These are phyloP conservation scores for Thereva unica DNA, from an alignment of 2,888 invertebrate genomes.

Conservation along the genomic window DNA sequence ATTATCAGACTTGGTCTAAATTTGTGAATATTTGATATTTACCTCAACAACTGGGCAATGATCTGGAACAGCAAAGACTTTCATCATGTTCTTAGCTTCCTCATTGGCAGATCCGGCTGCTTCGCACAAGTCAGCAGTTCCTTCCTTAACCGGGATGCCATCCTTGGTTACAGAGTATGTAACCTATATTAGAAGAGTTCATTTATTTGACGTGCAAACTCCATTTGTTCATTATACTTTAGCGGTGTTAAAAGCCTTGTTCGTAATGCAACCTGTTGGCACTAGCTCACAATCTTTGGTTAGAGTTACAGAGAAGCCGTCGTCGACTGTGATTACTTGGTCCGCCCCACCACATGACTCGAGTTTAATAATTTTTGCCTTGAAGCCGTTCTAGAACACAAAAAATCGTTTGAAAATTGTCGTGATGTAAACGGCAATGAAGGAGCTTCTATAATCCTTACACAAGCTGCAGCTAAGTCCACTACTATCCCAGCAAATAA, in stretches of 20 bases:
- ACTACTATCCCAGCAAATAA: slow-evolving; percentile 40
- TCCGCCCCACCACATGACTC: slow-evolving; percentile 53
- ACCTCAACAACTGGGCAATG: slow-evolving; percentile 58
- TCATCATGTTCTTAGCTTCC: slow-evolving; percentile 50
- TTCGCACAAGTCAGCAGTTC: slow-evolving; percentile 58
- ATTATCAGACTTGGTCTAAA: slow-evolving; percentile 8
- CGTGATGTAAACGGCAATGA: background rate
- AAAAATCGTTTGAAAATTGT: too few relatives aligned
- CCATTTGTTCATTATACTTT: slow-evolving; percentile 44
- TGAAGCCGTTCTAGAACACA: slow-evolving; percentile 53
- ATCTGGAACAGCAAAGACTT: slow-evolving; percentile 56
- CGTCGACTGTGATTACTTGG: slow-evolving; percentile 49
- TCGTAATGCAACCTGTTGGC: slow-evolving; percentile 56
- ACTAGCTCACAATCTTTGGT: slow-evolving; percentile 59
- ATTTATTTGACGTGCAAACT: background rate
- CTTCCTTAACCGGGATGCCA: slow-evolving; percentile 56
- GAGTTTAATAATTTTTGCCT: slow-evolving; percentile 50
- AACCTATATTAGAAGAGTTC: slow-evolving; percentile 45
- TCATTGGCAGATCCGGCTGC: slow-evolving; percentile 46
- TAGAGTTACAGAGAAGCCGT: slow-evolving; percentile 50
- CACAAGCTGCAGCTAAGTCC: slow-evolving; percentile 49
- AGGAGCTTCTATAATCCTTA: slow-evolving; percentile 45
- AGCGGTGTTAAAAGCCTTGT: slow-evolving; percentile 55
- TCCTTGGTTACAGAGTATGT: slow-evolving; percentile 57
- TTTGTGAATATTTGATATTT: slow-evolving; percentile 28